Conservation (phyloP, 1,140 invertebrate species). For the Leptoteleia sp. region DNA sequence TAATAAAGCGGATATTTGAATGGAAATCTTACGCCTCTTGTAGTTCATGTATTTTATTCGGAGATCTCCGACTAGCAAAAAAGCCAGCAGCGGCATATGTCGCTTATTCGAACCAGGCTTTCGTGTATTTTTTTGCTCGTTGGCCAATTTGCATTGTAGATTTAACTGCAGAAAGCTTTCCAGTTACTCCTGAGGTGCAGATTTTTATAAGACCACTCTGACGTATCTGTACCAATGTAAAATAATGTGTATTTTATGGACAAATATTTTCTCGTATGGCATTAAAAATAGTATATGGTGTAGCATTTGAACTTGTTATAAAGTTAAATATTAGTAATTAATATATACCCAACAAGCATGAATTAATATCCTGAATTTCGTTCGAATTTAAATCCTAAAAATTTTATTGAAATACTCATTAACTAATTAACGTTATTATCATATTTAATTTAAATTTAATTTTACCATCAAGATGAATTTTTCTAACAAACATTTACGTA, state of each 20-base stretch:
- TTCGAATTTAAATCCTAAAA: too few relatives aligned
- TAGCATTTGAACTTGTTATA: too few relatives aligned
- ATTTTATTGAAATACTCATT: too few relatives aligned
- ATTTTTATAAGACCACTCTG: constrained; percentile 60
- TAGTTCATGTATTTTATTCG: constrained; percentile 70
- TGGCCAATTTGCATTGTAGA: constrained; percentile 74
- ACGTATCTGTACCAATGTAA: constrained; percentile 17
- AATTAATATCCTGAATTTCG: too few relatives aligned
- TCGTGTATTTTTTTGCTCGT: constrained; percentile 65
- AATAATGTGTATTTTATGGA: constrained; percentile 46
- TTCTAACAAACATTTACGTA: too few relatives aligned
- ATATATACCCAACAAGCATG: too few relatives aligned
- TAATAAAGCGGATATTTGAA: constrained; percentile 70
- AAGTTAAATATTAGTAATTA: too few relatives aligned
- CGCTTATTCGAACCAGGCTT: constrained; percentile 67
- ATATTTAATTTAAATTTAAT: too few relatives aligned
- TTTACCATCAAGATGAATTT: too few relatives aligned
- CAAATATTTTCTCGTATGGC: constrained; percentile 17
- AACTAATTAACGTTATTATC: too few relatives aligned
- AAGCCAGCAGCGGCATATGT: constrained; percentile 68
- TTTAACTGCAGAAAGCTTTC: constrained; percentile 71
- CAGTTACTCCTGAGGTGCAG: constrained; percentile 59
- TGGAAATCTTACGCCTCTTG: constrained; percentile 69
- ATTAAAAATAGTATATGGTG: too few relatives aligned
- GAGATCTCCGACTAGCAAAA: constrained; percentile 61